Conservation (phyloP, 2,797 vertebrate genomes). For the Falco peregrinus region DNA sequence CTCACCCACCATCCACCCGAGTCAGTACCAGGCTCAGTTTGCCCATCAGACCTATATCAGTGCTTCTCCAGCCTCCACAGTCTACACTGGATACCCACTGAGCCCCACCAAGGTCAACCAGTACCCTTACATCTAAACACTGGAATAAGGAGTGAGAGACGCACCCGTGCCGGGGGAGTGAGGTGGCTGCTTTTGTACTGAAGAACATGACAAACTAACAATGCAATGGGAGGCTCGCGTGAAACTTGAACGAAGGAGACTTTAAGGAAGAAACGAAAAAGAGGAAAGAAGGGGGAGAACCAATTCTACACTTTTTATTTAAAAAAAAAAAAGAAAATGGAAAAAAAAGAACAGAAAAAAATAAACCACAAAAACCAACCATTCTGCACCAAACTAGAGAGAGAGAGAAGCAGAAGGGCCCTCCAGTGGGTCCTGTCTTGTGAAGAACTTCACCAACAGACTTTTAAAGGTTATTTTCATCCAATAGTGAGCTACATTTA, state of each 20-base stretch:
- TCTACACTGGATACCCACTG: slow-evolving; percentile 99
- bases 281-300: slow-evolving; percentile 65
- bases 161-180: slow-evolving; percentile 15
- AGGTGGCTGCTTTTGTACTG: slow-evolving; percentile 66
- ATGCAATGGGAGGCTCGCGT: slow-evolving; percentile 64
- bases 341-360: slow-evolving; percentile 67
- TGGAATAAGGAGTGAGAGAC: slow-evolving; percentile 57
- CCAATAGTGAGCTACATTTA: slow-evolving; percentile 72
- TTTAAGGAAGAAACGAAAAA: slow-evolving; percentile 69
- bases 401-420: slow-evolving; percentile 64
- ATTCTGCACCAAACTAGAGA: slow-evolving; percentile 76
- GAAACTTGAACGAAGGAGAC: slow-evolving; percentile 78
- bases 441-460: slow-evolving; percentile 78
- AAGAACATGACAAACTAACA: slow-evolving; percentile 69
- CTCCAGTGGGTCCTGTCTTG: slow-evolving; percentile 56
- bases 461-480: slow-evolving; percentile 82
- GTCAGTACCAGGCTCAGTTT: slow-evolving; percentile 98
- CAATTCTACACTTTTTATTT: slow-evolving; percentile 77
- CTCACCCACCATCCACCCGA: slow-evolving; percentile 93
- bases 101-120: slow-evolving; percentile 99
- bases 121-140: slow-evolving; percentile 96
- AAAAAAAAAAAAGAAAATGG: slow-evolving; percentile 67
- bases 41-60: slow-evolving; percentile 99
- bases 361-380: slow-evolving; percentile 59
- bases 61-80: slow-evolving; percentile 95